Conservation (phyloP, 2,113 vertebrate genomes). For the Muscicapa adusta region DNA sequence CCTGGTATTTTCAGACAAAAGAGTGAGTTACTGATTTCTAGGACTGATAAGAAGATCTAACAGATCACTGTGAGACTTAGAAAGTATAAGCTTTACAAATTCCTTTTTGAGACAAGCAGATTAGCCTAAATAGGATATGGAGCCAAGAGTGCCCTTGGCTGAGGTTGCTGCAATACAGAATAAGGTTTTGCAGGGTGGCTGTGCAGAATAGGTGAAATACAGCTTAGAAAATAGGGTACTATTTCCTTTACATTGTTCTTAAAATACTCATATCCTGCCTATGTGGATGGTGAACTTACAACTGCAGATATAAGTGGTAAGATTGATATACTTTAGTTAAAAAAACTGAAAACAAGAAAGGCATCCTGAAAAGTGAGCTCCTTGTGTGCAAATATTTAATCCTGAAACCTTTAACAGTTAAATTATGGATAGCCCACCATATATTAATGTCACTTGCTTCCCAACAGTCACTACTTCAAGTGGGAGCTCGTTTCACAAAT, state of each 20-base stretch:
- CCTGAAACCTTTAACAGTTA: not conserved
- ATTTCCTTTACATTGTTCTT: not conserved
- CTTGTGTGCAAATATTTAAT: not conserved
- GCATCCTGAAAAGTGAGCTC: not conserved
- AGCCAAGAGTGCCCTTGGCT: not conserved
- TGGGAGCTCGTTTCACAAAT: not conserved
- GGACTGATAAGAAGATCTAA: not conserved
- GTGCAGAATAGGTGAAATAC: not conserved
- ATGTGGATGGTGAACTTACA: not conserved
- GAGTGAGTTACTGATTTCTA: not conserved
- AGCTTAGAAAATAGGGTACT: not conserved
- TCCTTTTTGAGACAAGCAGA: constrained; percentile 6
- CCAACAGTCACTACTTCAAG: not conserved
- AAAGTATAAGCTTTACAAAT: constrained; percentile 20
- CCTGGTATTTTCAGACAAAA: not conserved
- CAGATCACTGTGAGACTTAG: not conserved
- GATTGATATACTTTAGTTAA: not conserved
- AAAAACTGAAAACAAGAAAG: not conserved
- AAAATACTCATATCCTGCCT: not conserved
- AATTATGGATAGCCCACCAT: not conserved
- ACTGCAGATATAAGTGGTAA: not conserved
- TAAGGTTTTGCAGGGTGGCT: not conserved
- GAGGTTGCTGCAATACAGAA: not conserved
- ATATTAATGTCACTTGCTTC: not conserved
- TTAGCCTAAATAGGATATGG: not conserved